Evolutionary conservation across 2,113 vertebrate species (phyloP).

Genomic region (Solea senegalensis): DNA sequence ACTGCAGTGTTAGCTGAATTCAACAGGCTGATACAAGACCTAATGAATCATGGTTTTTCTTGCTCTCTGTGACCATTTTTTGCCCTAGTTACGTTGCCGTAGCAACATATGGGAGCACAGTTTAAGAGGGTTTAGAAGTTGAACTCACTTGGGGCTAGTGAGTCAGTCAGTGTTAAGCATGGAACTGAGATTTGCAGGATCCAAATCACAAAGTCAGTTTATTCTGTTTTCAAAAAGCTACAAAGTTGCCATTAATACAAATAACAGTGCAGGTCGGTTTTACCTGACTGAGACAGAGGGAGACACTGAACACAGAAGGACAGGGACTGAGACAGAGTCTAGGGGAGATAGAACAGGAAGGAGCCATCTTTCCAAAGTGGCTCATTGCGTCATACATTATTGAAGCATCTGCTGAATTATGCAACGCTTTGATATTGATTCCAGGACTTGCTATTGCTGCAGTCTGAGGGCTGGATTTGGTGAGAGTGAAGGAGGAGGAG

Average conservation of each 20-base stretch:
- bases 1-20: conserved; percentile 5
- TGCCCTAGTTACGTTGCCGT: neutral
- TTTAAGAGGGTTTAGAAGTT: neutral
- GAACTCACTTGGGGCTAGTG: too few species aligned
- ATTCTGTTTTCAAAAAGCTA: neutral
- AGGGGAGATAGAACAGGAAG: neutral
- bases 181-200: neutral
- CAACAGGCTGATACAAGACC: conserved; percentile 2
- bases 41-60: neutral
- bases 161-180: too few species aligned
- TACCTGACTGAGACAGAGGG: conserved; percentile 1
- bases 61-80: conserved; percentile 8
- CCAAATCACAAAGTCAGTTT: neutral
- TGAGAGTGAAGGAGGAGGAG: conserved; percentile 15
- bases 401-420: conserved; percentile 66
- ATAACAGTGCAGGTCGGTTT: conserved; percentile 4
- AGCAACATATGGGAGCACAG: neutral
- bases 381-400: conserved; percentile 63
- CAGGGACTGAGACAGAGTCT: neutral
- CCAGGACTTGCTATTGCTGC: conserved; percentile 47
- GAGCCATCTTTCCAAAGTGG: conserved; percentile 43
- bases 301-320: neutral
- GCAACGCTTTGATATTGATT: conserved; percentile 70
- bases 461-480: conserved; percentile 12
- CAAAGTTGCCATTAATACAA: conserved; percentile 8